Percentiles rank a stretch among this genome's conserved stretches.
These are phyloP conservation scores for Gallinago stenura DNA, from an alignment of 2,797 vertebrate species.

Conservation along the genomic window DNA sequence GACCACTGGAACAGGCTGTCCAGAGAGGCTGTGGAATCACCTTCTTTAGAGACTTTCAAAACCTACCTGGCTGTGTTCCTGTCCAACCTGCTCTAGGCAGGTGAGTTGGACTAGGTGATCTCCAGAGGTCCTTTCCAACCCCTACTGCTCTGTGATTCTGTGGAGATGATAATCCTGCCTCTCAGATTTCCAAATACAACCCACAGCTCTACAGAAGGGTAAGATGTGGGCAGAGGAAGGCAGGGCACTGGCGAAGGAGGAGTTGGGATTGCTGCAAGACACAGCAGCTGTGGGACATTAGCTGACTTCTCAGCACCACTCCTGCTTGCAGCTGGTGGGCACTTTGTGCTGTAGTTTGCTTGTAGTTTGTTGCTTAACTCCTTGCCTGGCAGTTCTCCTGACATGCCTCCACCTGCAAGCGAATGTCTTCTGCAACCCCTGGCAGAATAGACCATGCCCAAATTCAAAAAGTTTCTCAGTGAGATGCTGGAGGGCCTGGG, in stretches of 20 bases:
- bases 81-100: neutral
- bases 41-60: neutral
- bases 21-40: neutral
- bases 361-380: neutral
- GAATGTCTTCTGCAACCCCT: neutral
- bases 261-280: neutral
- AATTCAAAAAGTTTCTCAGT: neutral
- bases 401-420: neutral
- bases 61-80: neutral
- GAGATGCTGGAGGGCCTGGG: neutral
- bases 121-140: neutral
- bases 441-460: neutral
- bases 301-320: rapidly evolving
- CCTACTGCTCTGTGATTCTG: neutral
- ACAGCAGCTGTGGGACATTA: neutral
- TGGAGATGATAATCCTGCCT: neutral
- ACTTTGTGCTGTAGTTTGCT: neutral
- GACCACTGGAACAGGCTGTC: neutral
- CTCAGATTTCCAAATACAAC: neutral
- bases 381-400: neutral
- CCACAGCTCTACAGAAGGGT: neutral
- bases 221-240: neutral
- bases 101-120: neutral
- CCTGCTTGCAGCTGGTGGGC: neutral
- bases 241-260: neutral